These are phyloP conservation scores for Anolis carolinensis DNA, from an alignment of 2,113 vertebrate species.

Conservation along the genomic window DNA sequence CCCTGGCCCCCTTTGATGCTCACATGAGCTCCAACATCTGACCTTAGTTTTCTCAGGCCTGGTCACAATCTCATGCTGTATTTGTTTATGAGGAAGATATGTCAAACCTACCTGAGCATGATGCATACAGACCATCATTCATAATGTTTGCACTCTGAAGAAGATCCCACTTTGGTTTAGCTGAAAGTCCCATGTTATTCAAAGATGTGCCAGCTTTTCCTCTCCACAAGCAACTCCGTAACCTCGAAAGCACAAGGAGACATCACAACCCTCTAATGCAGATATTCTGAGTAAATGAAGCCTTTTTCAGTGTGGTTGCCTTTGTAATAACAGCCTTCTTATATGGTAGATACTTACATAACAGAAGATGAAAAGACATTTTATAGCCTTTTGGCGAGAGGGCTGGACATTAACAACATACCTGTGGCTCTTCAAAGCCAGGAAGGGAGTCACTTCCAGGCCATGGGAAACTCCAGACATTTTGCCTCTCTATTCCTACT, in stretches of 20 bases:
- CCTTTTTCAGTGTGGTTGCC: conserved; percentile 60
- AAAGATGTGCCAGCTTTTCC: conserved; percentile 27
- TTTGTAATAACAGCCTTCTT: conserved; percentile 70
- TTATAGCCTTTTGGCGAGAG: conserved; percentile 68
- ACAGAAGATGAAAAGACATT: conserved; percentile 74
- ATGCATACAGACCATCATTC: conserved; percentile 20
- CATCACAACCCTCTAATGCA: conserved; percentile 61
- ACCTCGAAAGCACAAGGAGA: conserved; percentile 50
- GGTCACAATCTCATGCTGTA: conserved; percentile 28
- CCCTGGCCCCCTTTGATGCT: background rate
- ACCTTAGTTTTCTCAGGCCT: background rate
- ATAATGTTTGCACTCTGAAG: background rate
- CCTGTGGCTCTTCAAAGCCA: conserved; percentile 66
- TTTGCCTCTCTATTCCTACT: conserved; percentile 53
- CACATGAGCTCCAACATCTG: background rate
- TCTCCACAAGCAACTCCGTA: conserved; percentile 35
- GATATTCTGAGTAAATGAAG: conserved; percentile 63
- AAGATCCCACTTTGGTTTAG: conserved; percentile 15
- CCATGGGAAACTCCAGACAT: conserved; percentile 66
- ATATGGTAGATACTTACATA: conserved; percentile 69
- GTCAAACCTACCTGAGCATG: background rate
- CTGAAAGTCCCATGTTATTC: conserved; percentile 24
- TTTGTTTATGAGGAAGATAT: conserved; percentile 8
- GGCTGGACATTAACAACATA: conserved; percentile 63
- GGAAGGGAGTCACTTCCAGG: conserved; percentile 66